Percentiles rank a stretch among this genome's conserved stretches.
These are phyloP conservation scores for Phenganax stokvisi DNA, from an alignment of 92 coral and sea anemone species.

Conservation along the genomic window DNA sequence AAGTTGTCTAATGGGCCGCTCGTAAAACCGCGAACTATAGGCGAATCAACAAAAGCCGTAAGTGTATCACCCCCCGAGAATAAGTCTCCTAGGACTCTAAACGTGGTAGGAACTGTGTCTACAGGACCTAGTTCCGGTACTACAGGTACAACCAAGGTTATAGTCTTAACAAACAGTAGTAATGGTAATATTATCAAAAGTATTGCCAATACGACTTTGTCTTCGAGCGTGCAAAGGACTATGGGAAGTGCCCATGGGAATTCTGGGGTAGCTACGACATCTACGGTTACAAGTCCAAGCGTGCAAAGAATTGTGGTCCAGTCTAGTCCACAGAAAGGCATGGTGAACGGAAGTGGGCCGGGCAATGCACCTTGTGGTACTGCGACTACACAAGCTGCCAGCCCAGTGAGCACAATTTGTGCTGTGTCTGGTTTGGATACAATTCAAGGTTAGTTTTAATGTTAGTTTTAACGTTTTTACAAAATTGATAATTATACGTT, in stretches of 20 bases:
- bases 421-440: constrained; percentile 97
- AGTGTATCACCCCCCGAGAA: constrained; percentile 25
- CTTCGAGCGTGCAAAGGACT: constrained; percentile 51
- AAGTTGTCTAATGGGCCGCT: constrained; percentile 34
- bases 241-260: constrained; percentile 44
- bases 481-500: too few species aligned
- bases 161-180: constrained; percentile 78
- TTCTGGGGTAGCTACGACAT: constrained; percentile 40
- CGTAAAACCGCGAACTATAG: constrained; percentile 8
- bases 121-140: constrained; percentile 40
- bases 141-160: constrained; percentile 73
- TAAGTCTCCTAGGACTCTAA: constrained; percentile 15
- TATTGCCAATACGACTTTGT: constrained; percentile 75
- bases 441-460: constrained; percentile 70
- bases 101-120: constrained; percentile 25
- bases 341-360: constrained; percentile 53
- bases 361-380: constrained; percentile 55
- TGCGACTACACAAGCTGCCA: constrained; percentile 65
- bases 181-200: constrained; percentile 89
- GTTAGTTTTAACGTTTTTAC: background rate
- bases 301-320: constrained; percentile 55
- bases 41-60: constrained; percentile 29
- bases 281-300: constrained; percentile 55
- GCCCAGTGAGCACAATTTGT: constrained; percentile 92
- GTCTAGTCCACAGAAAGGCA: constrained; percentile 37